Base-by-base conservation (phyloP, 1,140 invertebrate species). In the Contarinia nasturtii region DNA sequence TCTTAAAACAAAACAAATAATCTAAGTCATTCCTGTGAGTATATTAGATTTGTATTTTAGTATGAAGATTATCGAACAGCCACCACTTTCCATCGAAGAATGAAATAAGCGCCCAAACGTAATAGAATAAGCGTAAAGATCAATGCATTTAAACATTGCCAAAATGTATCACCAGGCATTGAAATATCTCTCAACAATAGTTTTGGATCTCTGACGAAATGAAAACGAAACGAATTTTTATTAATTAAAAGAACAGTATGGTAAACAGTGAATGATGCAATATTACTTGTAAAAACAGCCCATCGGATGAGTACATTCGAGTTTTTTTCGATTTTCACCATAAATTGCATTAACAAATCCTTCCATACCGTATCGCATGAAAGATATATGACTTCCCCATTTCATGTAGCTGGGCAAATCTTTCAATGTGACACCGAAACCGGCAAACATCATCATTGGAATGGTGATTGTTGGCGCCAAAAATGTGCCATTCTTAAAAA, bases 351-450 rank as follows among this genome's bases (percentile, higher is more conserved):
- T 70, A 14, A 87, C 75, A 37, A 71, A 72, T 43, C 86, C 84
- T 67, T 94, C 88, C n/a, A 92, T 70, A 4, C 82, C 83, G 57
- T 89, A 94, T 55, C 87, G 70, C 19, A 92, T 65, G 57, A 89
- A 93, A 15, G 86, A 90, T 40, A 90, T 65, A 55, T 91, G 84
- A 21, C 80, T 87, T 1, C 90, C 80, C 86, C 87, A 92, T 54
- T 80, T 75, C 1, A 94, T 63, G 57, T 90, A 89, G 1, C 56
- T 52, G 0, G 89, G 89, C 56, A 86, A 63, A 63, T 87, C 83
- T 0, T 72, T 61, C 7, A 86, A 59, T 0, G 78, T 76, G 1
- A 87, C 82, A 1, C 83, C 82, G 55, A 86, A 87, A 21, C 82
- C 83, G 45, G 82, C 79, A 52, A 86, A 86, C 83, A 87, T 86